Evolutionary conservation across 2,797 vertebrate species (phyloP).

Genomic region (Pangasius djambal): DNA sequence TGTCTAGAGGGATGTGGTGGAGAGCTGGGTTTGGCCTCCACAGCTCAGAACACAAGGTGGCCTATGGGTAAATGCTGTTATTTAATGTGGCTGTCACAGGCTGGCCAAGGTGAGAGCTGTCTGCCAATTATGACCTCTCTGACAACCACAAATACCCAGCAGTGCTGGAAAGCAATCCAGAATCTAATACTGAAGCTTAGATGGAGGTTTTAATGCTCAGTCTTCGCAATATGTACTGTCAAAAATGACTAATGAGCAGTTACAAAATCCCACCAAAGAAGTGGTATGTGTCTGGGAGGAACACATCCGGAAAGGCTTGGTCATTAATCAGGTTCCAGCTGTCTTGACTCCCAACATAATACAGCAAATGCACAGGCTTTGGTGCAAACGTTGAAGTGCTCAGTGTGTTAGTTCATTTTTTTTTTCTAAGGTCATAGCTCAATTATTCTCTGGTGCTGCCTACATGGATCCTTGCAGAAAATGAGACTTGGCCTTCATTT

Average conservation of each 20-base stretch:
- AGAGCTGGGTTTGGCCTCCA: constrained; percentile 27
- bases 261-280: constrained; percentile 45
- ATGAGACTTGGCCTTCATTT: constrained; percentile 23
- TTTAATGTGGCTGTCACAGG: constrained; percentile 33
- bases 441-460: constrained; percentile 61
- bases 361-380: constrained; percentile 25
- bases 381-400: constrained; percentile 12
- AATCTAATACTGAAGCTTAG: constrained; percentile 25
- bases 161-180: constrained; percentile 21
- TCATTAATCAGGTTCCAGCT: constrained; percentile 30
- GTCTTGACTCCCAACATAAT: constrained; percentile 27
- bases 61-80: constrained; percentile 33
- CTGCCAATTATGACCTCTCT: constrained; percentile 35
- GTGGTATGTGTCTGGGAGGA: constrained; percentile 36
- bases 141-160: constrained; percentile 37
- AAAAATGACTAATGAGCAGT: constrained; percentile 45
- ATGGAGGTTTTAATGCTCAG: constrained; percentile 23
- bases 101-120: constrained; percentile 42
- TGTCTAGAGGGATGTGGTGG: constrained; percentile 59
- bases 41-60: constrained; percentile 29
- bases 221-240: constrained; percentile 34
- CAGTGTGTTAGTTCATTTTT: constrained; percentile 37
- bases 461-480: constrained; percentile 57
- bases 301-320: constrained; percentile 31
- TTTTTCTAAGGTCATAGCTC: constrained; percentile 56